Conservation (phyloP, 2,797 vertebrate genomes). For the Falco rusticolus region DNA sequence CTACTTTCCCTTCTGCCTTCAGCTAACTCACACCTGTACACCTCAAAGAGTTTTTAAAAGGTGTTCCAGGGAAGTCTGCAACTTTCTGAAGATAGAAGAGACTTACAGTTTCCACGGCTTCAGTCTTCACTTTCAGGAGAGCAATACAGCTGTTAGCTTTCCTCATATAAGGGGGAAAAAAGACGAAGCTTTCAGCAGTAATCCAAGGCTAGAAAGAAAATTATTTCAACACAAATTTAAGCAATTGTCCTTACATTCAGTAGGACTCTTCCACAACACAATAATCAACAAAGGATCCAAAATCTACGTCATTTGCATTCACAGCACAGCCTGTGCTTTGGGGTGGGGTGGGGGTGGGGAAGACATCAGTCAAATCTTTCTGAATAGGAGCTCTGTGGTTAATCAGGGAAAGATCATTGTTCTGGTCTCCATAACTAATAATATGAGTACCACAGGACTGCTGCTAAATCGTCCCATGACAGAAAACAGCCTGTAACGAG, state of each 20-base stretch:
- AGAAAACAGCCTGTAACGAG: neutral
- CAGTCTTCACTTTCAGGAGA: neutral
- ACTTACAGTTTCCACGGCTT: neutral
- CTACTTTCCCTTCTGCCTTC: neutral
- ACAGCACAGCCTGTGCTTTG: neutral
- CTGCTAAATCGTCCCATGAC: neutral
- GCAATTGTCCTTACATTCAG: neutral
- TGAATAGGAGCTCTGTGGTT: conserved; percentile 37
- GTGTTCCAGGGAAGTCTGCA: neutral
- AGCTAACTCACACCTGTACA: neutral
- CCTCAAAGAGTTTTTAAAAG: neutral
- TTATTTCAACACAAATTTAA: neutral
- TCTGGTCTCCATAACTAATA: neutral
- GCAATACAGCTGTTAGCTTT: neutral
- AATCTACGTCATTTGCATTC: neutral
- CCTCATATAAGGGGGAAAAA: neutral
- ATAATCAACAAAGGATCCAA: neutral
- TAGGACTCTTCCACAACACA: neutral
- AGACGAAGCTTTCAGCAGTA: neutral
- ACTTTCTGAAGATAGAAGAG: neutral
- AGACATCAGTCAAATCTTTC: neutral
- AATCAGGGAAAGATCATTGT: conserved; percentile 9
- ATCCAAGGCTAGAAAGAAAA: neutral
- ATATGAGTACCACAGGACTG: neutral
- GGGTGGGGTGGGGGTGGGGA: too few species aligned